phyloP scores from a whole-genome alignment of 2,888 invertebrate genomes.

The Esperia sulphurella region DNA sequence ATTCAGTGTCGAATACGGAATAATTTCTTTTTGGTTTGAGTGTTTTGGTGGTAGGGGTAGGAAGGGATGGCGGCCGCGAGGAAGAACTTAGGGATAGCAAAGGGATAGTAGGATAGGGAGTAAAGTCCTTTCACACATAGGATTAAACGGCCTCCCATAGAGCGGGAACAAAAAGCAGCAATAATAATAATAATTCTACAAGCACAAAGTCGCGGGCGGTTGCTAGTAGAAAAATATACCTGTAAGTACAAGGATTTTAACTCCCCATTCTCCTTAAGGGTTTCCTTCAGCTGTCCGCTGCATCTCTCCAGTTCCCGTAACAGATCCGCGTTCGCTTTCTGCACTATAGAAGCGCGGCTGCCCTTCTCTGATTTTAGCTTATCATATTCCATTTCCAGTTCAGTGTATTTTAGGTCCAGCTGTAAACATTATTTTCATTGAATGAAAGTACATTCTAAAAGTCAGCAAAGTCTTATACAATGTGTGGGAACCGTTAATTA shows the following conservation, averaged over 20 bases:
- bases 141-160: no score
- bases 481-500: no score
- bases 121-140: no score
- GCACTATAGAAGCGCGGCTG: conserved; percentile 58
- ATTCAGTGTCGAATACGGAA: no score
- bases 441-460: background rate
- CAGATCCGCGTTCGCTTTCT: conserved; percentile 61
- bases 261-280: conserved; percentile 66
- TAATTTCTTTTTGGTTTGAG: no score
- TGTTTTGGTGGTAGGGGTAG: no score
- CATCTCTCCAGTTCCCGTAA: conserved; percentile 72
- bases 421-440: conserved; percentile 18
- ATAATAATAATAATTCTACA: no score
- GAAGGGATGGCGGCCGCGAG: no score
- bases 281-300: conserved; percentile 72
- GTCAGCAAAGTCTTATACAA: background rate
- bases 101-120: no score
- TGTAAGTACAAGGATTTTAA: conserved; percentile 74
- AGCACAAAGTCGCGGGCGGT: no score
- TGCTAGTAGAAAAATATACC: conserved; percentile 27
- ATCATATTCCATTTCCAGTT: conserved; percentile 64
- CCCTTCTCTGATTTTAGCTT: conserved; percentile 54
- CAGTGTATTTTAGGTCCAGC: conserved; percentile 60
- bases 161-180: no score
- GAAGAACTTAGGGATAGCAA: no score